Conservation (phyloP, 1,140 invertebrate species). For the Drosophila tropicalis region DNA sequence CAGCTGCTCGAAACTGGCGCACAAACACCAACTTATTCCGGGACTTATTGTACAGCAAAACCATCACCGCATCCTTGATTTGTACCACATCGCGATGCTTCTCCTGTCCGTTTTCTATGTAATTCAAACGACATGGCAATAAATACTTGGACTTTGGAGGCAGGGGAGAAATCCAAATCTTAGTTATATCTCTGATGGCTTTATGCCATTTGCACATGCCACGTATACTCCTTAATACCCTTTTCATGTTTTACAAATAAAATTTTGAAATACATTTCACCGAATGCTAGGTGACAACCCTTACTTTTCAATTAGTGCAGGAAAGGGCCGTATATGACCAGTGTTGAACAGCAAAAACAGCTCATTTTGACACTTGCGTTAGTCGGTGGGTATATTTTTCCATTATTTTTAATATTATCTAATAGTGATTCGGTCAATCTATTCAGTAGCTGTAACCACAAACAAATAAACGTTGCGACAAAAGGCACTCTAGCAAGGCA, state of each 20-base stretch:
- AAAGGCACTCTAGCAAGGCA: not conserved
- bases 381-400: not conserved
- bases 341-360: not conserved
- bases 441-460: not conserved
- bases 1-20: constrained; percentile 95
- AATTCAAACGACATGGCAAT: constrained; percentile 84
- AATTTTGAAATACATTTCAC: not conserved
- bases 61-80: constrained; percentile 89
- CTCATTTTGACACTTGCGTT: constrained; percentile 8
- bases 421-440: not conserved
- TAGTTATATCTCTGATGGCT: not conserved
- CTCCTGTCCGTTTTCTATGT: constrained; percentile 86
- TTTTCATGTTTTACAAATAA: not conserved
- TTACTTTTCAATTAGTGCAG: not conserved
- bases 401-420: constrained; percentile 6
- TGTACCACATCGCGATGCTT: constrained; percentile 88
- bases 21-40: constrained; percentile 92
- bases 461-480: not conserved
- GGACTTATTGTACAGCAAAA: constrained; percentile 92
- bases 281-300: not conserved
- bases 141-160: not conserved
- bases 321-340: not conserved
- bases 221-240: not conserved
- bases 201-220: not conserved
- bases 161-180: not conserved